Conservation (phyloP, 2,888 invertebrate genomes). For the Empis stercorea region DNA sequence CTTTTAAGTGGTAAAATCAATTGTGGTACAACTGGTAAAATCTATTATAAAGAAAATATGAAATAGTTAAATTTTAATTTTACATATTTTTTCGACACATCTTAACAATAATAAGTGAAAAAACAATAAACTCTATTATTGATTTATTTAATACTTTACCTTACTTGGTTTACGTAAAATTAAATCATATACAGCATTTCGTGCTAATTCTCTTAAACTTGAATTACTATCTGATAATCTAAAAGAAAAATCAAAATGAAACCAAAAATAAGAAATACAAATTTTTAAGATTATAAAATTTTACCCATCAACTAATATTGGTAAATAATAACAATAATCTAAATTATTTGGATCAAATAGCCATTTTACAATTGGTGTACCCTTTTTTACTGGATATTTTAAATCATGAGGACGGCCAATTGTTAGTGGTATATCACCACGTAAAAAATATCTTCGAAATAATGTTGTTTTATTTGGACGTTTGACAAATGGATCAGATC, state of each 20-base stretch:
- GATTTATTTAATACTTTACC: slow-evolving; percentile 12
- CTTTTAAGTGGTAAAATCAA: slow-evolving; percentile 86
- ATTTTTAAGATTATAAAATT: slow-evolving; percentile 1
- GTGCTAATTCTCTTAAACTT: slow-evolving; percentile 74
- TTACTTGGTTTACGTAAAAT: slow-evolving; percentile 40
- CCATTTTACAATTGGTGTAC: slow-evolving; percentile 21
- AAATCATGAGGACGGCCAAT: slow-evolving; percentile 18
- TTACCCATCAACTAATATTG: slow-evolving; percentile 82
- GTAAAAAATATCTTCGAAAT: slow-evolving; percentile 28
- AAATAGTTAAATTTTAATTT: too few relatives aligned
- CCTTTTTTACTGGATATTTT: too few relatives aligned
- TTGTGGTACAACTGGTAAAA: slow-evolving; percentile 81
- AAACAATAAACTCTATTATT: too few relatives aligned
- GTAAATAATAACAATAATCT: slow-evolving; percentile 87
- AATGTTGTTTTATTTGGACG: slow-evolving; percentile 26
- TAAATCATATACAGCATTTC: slow-evolving; percentile 76
- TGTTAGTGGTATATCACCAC: slow-evolving; percentile 33
- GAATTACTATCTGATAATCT: slow-evolving; percentile 60
- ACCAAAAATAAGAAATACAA: neutral
- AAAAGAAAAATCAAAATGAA: slow-evolving; percentile 3
- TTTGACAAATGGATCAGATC: slow-evolving; percentile 25
- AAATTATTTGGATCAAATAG: slow-evolving; percentile 36
- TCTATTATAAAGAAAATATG: slow-evolving; percentile 9
- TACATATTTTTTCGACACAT: too few relatives aligned
- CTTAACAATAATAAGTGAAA: too few relatives aligned